Evolutionary conservation across 2,113 vertebrate genomes (phyloP), one percentile per base, ranked within the genome.

Genomic region (Melanerpes aurifrons): DNA sequence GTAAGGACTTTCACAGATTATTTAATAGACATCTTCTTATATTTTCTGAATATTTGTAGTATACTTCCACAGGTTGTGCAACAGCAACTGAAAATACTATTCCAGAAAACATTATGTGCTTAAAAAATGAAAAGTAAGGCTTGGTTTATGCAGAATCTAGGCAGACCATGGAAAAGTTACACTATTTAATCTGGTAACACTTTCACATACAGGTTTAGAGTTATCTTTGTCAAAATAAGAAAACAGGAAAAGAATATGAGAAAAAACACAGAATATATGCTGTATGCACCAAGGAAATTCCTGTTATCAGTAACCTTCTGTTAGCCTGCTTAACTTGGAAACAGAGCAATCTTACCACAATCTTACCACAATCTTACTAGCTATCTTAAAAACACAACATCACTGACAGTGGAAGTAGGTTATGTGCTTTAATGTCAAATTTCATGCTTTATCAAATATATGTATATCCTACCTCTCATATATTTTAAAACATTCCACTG

Each of bases 381-480:
- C 26, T 91, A 5, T 85, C 67, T 79, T 79, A 76, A 94, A 87
- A 86, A 89, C 24, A 88, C 70, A 90, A 16, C 53, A 80, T 69
- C 93, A 95, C 67, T 94, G 87, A 88, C 79, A 88, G 61, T 93
- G 84, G 67, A 85, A 96, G 58, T 82, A 75, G 13, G 81, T 77
- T 79, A 43, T 93, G 53, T 94, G 90, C 92, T 95, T 95, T 70
- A 74, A 40, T 84, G 86, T 86, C 58, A 50, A 92, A 86, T 93
- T 91, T 88, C 82, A 89, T 92, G 88, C 73, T 94, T 94, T 93
- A 59, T 92, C 47, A 56, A 56, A 59, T 95, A 81, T 84, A 68
- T 62, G 82, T 81, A 62, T 87, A 22, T 78, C 87, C 69, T 90
- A 92, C 78, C 74, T 94, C 82, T 91, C 57, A 87, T 64, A 48